Percentiles rank a stretch among this genome's conserved stretches.
These are phyloP conservation scores for Xerus rutilus DNA, from an alignment of 2,797 vertebrate genomes.

Conservation along the genomic window DNA sequence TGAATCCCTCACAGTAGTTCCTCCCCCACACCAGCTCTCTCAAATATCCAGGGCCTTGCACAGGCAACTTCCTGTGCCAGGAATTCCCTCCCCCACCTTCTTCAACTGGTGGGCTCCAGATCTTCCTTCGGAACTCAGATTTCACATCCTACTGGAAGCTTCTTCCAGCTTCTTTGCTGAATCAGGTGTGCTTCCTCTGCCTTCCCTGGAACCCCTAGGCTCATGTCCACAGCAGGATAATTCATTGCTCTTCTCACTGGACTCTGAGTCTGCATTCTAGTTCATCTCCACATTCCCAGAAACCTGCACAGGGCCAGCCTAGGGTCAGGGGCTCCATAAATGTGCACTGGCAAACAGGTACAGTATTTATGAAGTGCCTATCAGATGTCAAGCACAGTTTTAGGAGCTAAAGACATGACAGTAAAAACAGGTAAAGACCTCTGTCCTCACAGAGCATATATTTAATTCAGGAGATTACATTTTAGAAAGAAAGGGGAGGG, in stretches of 20 bases:
- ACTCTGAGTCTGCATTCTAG: not conserved
- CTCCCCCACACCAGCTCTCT: not conserved
- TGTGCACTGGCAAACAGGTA: not conserved
- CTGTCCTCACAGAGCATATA: not conserved
- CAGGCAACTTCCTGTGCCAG: constrained; percentile 45
- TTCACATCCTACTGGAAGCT: constrained; percentile 10
- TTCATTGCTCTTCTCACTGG: not conserved
- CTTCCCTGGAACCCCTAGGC: not conserved
- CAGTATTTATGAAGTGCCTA: constrained; percentile 1
- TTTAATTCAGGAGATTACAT: constrained; percentile 13
- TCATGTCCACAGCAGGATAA: not conserved
- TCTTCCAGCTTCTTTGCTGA: not conserved
- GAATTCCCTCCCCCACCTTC: constrained; percentile 26
- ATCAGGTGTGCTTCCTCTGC: not conserved
- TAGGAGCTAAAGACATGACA: not conserved
- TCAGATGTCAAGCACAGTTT: constrained; percentile 38
- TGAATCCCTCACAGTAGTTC: constrained; percentile 40
- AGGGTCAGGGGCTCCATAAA: constrained; percentile 28
- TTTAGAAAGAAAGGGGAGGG: not conserved
- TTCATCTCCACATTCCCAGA: not conserved
- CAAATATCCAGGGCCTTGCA: not conserved
- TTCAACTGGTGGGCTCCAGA: constrained; percentile 6
- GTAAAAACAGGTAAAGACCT: constrained; percentile 11
- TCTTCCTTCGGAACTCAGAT: constrained; percentile 34
- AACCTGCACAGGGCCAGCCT: not conserved